Evolutionary conservation across 2,113 vertebrate species (phyloP).

Genomic region (Callospermophilus lateralis): DNA sequence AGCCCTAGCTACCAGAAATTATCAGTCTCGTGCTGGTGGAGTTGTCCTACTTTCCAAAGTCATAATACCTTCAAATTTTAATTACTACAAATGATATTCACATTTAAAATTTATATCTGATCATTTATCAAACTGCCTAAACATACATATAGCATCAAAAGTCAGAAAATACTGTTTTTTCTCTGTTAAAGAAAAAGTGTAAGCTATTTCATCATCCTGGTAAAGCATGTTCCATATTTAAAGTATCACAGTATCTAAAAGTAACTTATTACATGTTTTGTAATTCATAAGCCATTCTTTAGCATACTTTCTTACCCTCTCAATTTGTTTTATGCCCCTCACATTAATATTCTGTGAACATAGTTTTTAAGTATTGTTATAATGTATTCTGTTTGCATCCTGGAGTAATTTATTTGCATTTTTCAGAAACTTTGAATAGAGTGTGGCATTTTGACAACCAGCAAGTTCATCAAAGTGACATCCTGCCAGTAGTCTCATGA

Average conservation of each 20-base stretch:
- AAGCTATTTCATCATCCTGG: neutral
- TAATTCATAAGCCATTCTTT: conserved; percentile 15
- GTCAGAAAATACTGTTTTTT: neutral
- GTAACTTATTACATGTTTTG: conserved; percentile 9
- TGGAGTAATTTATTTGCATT: conserved; percentile 67
- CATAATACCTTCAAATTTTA: conserved; percentile 35
- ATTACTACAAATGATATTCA: neutral
- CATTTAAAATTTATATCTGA: conserved; percentile 48
- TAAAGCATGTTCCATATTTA: conserved; percentile 29
- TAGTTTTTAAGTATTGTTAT: conserved; percentile 18
- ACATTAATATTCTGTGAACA: conserved; percentile 48
- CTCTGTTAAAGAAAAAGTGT: neutral
- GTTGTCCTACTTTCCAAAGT: conserved; percentile 34
- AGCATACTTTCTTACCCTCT: neutral
- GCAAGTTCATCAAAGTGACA: conserved; percentile 57
- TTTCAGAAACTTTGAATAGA: conserved; percentile 62
- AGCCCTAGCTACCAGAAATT: neutral
- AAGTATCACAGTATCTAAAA: neutral
- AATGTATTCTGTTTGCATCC: conserved; percentile 56
- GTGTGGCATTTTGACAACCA: conserved; percentile 69
- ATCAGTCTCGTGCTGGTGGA: neutral
- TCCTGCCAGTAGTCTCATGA: conserved; percentile 45
- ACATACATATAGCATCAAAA: conserved; percentile 27
- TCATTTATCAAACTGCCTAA: conserved; percentile 36
- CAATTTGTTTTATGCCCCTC: conserved; percentile 35